Conservation (phyloP, 2,797 vertebrate species). For the Peromyscus aztecus region DNA sequence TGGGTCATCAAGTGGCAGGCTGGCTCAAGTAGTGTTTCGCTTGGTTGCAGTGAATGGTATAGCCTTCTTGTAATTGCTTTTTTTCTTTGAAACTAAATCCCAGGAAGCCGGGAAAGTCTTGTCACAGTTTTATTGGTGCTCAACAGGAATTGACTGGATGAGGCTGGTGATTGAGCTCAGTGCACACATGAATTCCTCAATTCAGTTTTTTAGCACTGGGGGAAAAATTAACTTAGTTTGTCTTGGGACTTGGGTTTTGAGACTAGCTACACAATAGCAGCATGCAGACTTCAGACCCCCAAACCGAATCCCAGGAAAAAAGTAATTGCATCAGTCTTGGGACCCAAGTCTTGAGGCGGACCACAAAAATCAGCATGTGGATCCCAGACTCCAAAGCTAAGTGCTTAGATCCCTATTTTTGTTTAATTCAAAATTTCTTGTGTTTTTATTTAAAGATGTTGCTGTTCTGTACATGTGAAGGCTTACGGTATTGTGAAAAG, state of each 20-base stretch:
- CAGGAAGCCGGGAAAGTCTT: neutral
- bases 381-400: neutral
- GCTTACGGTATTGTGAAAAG: neutral
- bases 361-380: neutral
- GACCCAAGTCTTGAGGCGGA: neutral
- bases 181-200: neutral
- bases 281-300: neutral
- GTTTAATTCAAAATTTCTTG: neutral
- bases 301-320: neutral
- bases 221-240: neutral
- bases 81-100: conserved; percentile 41
- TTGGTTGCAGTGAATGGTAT: neutral
- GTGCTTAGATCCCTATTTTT: neutral
- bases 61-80: neutral
- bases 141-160: neutral
- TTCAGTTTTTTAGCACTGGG: neutral
- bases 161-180: neutral
- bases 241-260: neutral
- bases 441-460: neutral
- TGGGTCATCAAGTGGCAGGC: neutral
- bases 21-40: neutral
- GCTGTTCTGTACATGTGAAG: neutral
- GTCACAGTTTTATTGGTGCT: neutral
- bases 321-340: neutral
- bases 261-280: neutral